Conservation (phyloP, 2,797 vertebrate species). For the Heliangelus exortis region DNA sequence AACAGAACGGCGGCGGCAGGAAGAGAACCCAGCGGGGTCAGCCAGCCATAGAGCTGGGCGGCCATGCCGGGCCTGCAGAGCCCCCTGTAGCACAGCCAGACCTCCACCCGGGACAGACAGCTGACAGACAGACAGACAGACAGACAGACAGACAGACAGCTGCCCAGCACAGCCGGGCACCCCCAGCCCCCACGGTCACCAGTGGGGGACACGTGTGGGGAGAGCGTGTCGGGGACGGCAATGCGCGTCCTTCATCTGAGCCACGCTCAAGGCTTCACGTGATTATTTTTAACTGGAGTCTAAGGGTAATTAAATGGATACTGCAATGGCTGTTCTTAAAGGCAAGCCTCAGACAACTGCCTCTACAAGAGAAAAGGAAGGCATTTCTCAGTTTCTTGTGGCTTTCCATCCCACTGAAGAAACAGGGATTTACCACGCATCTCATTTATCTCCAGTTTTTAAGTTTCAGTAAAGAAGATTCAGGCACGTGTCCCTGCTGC, state of each 20-base stretch:
- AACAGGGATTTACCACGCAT: rapidly evolving
- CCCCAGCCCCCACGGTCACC: no score
- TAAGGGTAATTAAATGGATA: neutral
- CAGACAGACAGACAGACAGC: no score
- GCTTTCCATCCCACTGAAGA: neutral
- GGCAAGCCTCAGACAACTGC: neutral
- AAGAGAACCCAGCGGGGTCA: slow-evolving; percentile 67
- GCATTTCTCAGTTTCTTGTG: neutral
- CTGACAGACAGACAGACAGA: no score
- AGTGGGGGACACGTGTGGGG: neutral
- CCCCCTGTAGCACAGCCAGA: slow-evolving; percentile 40
- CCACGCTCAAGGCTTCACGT: rapidly evolving
- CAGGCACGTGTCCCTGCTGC: neutral
- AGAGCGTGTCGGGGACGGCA: rapidly evolving
- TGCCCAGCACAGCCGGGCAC: no score
- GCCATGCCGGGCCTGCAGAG: slow-evolving; percentile 22
- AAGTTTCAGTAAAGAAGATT: neutral
- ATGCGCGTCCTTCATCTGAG: neutral
- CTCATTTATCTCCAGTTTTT: neutral
- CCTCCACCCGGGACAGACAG: neutral
- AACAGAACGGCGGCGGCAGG: slow-evolving; percentile 60
- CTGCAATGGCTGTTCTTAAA: neutral
- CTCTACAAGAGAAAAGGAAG: neutral
- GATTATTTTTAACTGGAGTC: neutral
- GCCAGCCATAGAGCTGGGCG: slow-evolving; percentile 51